These are phyloP conservation scores for Ochropleura leucogaster DNA, from an alignment of 2,888 invertebrate genomes.

Conservation along the genomic window DNA sequence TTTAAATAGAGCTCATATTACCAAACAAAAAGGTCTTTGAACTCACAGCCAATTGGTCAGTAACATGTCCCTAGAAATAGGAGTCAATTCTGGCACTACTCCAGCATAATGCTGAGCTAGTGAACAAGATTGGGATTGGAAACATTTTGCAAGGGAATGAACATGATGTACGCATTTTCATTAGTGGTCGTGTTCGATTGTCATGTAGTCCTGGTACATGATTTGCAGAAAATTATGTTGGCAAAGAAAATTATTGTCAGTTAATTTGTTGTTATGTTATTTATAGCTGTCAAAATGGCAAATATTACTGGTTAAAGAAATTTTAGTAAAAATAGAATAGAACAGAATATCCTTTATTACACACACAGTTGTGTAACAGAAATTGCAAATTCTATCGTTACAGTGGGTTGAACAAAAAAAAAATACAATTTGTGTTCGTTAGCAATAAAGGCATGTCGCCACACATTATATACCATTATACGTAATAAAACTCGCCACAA, in stretches of 20 bases:
- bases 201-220: constrained; percentile 1
- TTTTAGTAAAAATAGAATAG: too few species aligned
- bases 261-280: too few species aligned
- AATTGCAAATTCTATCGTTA: too few species aligned
- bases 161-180: constrained; percentile 36
- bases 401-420: too few species aligned
- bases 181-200: constrained; percentile 23
- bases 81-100: constrained; percentile 32
- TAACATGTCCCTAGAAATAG: constrained; percentile 24
- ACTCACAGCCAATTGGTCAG: constrained; percentile 27
- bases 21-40: constrained; percentile 17
- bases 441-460: too few species aligned
- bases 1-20: constrained; percentile 1
- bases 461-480: too few species aligned
- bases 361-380: too few species aligned
- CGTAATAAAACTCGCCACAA: too few species aligned
- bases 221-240: background rate
- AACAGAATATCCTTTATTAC: too few species aligned
- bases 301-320: too few species aligned
- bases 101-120: constrained; percentile 34
- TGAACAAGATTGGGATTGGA: constrained; percentile 23
- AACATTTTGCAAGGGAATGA: constrained; percentile 30
- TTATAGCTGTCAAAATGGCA: too few species aligned
- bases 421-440: too few species aligned
- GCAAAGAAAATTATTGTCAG: background rate